These are phyloP conservation scores for Sebastes hopkinsi DNA, from an alignment of 2,797 vertebrate genomes.

Conservation along the genomic window DNA sequence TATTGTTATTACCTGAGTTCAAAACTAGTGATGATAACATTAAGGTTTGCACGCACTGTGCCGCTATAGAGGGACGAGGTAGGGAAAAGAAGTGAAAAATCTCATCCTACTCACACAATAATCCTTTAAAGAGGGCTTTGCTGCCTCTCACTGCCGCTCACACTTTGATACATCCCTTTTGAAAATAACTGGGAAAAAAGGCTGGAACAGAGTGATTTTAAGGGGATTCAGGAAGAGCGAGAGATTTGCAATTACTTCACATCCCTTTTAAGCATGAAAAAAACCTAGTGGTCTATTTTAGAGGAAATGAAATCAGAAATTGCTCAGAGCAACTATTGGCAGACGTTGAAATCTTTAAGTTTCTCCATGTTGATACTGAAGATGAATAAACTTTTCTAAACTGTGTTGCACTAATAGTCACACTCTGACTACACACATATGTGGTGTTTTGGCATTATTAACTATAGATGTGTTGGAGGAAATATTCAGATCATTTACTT, in stretches of 20 bases:
- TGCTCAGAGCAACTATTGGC: background rate
- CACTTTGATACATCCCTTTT: constrained; percentile 52
- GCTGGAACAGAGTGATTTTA: constrained; percentile 37
- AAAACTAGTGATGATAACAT: constrained; percentile 8
- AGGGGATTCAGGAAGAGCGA: constrained; percentile 29
- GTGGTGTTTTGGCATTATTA: background rate
- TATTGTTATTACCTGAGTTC: background rate
- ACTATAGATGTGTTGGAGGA: background rate
- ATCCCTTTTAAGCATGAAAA: constrained; percentile 12
- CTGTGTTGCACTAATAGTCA: background rate
- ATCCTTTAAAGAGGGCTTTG: constrained; percentile 62
- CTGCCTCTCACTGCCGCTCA: constrained; percentile 50
- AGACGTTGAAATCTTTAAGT: background rate
- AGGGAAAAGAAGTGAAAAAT: constrained; percentile 36
- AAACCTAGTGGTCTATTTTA: constrained; percentile 18
- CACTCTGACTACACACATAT: background rate
- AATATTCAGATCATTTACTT: background rate
- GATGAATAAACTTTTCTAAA: background rate
- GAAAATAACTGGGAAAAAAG: constrained; percentile 48
- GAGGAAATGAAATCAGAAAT: constrained; percentile 11
- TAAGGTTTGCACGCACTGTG: constrained; percentile 9
- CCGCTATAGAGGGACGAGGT: constrained; percentile 23
- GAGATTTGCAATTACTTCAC: constrained; percentile 31
- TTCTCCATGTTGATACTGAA: background rate
- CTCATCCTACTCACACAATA: constrained; percentile 56